Conservation (phyloP, 2,113 vertebrate genomes). For the Camelus dromedarius region DNA sequence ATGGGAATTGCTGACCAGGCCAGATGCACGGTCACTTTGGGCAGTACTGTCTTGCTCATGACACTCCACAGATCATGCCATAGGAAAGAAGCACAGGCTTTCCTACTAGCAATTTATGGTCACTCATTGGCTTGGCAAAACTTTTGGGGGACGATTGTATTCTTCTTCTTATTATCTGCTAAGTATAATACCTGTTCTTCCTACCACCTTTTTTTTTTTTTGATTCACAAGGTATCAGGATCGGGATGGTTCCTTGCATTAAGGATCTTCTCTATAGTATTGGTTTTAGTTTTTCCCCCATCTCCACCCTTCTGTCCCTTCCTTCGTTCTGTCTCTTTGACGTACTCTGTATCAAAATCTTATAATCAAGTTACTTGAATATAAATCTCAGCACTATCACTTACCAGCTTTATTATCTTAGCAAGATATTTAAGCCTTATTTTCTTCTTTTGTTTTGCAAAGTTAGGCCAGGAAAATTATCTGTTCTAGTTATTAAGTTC, state of each 20-base stretch:
- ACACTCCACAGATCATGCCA: neutral
- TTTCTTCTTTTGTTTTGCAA: neutral
- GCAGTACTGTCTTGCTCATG: neutral
- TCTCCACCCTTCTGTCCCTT: neutral
- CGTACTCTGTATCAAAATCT: neutral
- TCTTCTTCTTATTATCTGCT: neutral
- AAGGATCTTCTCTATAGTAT: neutral
- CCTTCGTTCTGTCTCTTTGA: neutral
- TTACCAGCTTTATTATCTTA: neutral
- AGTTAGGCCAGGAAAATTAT: neutral
- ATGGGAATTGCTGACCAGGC: neutral
- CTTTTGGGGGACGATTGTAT: neutral
- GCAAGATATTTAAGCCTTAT: neutral
- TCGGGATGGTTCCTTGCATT: neutral
- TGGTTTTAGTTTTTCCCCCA: neutral
- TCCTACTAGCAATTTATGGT: neutral
- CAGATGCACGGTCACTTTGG: neutral
- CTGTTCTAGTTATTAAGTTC: neutral
- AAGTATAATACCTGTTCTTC: neutral
- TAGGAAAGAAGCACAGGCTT: neutral
- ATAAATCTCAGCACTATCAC: neutral
- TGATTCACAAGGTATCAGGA: neutral
- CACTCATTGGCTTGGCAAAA: neutral
- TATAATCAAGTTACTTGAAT: neutral
- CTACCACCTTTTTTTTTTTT: neutral